These are phyloP conservation scores for Nomia melanderi DNA, from an alignment of 1,140 invertebrate species.

Conservation along the genomic window DNA sequence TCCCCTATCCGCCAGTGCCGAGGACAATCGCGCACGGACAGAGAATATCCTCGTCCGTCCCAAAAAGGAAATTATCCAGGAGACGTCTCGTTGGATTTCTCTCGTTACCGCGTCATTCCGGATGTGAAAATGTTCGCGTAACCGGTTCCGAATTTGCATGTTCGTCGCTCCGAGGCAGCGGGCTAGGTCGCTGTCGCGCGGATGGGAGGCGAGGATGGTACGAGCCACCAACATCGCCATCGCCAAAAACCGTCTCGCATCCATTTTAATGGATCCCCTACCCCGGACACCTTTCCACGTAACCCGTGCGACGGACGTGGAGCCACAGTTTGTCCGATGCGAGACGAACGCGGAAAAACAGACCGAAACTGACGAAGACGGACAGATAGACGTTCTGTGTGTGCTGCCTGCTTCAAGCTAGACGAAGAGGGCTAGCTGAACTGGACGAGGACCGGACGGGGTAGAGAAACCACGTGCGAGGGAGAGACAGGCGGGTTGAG, in stretches of 20 bases:
- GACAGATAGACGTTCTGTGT: neutral
- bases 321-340: neutral
- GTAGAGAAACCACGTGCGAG: neutral
- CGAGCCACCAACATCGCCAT: slow-evolving; percentile 44
- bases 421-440: neutral
- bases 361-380: neutral
- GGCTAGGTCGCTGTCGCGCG: slow-evolving; percentile 37
- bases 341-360: neutral
- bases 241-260: slow-evolving; percentile 63
- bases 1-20: slow-evolving; percentile 4
- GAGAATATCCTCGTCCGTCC: slow-evolving; percentile 48
- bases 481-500: slow-evolving; percentile 5
- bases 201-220: slow-evolving; percentile 35
- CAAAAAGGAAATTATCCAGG: slow-evolving; percentile 65
- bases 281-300: no score
- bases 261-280: slow-evolving; percentile 64
- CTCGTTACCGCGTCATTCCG: slow-evolving; percentile 65
- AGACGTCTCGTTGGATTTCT: slow-evolving; percentile 68
- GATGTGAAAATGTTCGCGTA: slow-evolving; percentile 66
- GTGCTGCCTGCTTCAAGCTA: no score
- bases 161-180: slow-evolving; percentile 55
- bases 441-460: no score
- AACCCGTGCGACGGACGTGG: neutral
- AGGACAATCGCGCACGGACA: slow-evolving; percentile 39
- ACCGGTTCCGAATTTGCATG: slow-evolving; percentile 67